These are phyloP conservation scores for Cynoglossus semilaevis DNA, from an alignment of 2,113 vertebrate species.

Conservation along the genomic window DNA sequence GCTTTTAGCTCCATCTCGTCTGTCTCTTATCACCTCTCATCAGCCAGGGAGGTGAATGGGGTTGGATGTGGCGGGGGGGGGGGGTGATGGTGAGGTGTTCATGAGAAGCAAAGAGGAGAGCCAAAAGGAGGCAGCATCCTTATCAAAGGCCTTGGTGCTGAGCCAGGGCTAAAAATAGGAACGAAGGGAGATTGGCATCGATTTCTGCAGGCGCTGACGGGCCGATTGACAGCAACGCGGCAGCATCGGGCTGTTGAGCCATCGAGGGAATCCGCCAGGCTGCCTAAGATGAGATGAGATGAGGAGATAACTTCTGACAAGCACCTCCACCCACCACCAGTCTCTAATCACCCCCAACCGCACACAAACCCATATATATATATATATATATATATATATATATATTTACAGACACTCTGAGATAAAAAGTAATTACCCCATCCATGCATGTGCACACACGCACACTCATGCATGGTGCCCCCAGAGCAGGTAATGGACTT, in stretches of 20 bases:
- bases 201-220: slow-evolving; percentile 72
- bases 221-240: slow-evolving; percentile 69
- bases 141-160: slow-evolving; percentile 66
- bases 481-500: slow-evolving; percentile 68
- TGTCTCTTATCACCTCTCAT: slow-evolving; percentile 63
- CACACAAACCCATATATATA: slow-evolving; percentile 13
- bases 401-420: not conserved
- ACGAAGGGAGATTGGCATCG: slow-evolving; percentile 71
- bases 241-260: slow-evolving; percentile 62
- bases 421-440: slow-evolving; percentile 70
- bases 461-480: slow-evolving; percentile 43
- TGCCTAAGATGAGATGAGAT: slow-evolving; percentile 74
- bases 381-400: too few relatives aligned
- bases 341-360: slow-evolving; percentile 64
- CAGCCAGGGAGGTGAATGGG: slow-evolving; percentile 44
- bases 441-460: slow-evolving; percentile 24
- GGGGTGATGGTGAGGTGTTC: slow-evolving; percentile 26
- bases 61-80: slow-evolving; percentile 11
- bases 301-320: slow-evolving; percentile 74
- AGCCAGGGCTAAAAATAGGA: slow-evolving; percentile 72
- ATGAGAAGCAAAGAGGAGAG: slow-evolving; percentile 51
- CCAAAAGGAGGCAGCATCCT: slow-evolving; percentile 61
- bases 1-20: slow-evolving; percentile 57
- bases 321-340: slow-evolving; percentile 59
- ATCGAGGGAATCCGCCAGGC: slow-evolving; percentile 74